A percentile compares a stretch with the other conserved stretches of the same genome.
These are phyloP conservation scores for Drosophila kurseongensis DNA, from an alignment of 1,140 invertebrate species.

Conservation along the genomic window DNA sequence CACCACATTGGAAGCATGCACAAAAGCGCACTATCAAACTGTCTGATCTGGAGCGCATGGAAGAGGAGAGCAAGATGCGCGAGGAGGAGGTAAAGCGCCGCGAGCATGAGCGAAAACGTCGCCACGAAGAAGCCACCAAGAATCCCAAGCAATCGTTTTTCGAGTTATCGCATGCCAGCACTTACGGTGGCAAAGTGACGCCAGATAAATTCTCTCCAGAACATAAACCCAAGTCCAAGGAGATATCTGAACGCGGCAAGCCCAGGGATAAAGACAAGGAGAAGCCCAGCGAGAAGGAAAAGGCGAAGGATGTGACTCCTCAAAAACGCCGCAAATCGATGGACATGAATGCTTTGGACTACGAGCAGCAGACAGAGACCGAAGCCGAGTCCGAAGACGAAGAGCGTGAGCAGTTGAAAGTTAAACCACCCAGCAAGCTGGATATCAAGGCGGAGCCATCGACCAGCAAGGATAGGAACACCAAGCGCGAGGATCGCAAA, in stretches of 20 bases:
- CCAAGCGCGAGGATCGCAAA: conserved; percentile 36
- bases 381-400: conserved; percentile 57
- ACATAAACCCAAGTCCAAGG: conserved; percentile 35
- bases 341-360: conserved; percentile 82
- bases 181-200: conserved; percentile 68
- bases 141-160: conserved; percentile 81
- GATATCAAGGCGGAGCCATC: conserved; percentile 25
- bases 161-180: conserved; percentile 81
- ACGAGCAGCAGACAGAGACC: conserved; percentile 78
- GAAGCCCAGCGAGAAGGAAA: conserved; percentile 53
- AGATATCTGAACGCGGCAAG: conserved; percentile 38
- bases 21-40: conserved; percentile 92
- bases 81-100: conserved; percentile 88
- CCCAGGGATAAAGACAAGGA: conserved; percentile 43
- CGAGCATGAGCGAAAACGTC: conserved; percentile 86
- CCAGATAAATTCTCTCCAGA: conserved; percentile 50
- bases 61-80: conserved; percentile 87
- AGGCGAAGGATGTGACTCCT: conserved; percentile 38
- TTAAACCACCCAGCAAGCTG: conserved; percentile 34
- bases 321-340: conserved; percentile 67
- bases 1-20: conserved; percentile 95
- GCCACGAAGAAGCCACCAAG: conserved; percentile 85
- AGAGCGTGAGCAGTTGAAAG: conserved; percentile 18
- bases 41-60: conserved; percentile 91
- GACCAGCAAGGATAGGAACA: conserved; percentile 16